Percentiles rank a stretch among this genome's conserved stretches.
These are phyloP conservation scores for Steatornis caripensis DNA, from an alignment of 2,113 vertebrate genomes.

Conservation along the genomic window DNA sequence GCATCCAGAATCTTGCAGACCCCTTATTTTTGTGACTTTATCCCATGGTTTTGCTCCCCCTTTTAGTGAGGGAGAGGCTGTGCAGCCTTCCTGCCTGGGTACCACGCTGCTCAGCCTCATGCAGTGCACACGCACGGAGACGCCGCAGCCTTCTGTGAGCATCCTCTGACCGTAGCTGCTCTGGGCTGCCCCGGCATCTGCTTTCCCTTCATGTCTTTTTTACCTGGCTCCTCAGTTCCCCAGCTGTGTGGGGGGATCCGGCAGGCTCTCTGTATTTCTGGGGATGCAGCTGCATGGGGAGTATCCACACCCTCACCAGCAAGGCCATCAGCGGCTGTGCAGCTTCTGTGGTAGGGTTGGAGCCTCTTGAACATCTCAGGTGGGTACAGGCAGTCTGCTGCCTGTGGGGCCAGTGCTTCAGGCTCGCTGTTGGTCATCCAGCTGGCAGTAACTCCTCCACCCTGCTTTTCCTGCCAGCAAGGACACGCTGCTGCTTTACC, in stretches of 20 bases:
- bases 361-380: not conserved
- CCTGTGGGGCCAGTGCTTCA: not conserved
- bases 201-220: not conserved
- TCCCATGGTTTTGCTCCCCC: not conserved
- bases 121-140: not conserved
- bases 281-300: rapidly evolving
- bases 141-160: not conserved
- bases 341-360: not conserved
- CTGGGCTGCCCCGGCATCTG: not conserved
- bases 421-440: not conserved
- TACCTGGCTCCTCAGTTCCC: not conserved
- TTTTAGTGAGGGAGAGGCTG: not conserved
- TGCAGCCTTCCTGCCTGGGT: not conserved
- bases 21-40: not conserved
- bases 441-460: not conserved
- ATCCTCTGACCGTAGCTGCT: not conserved
- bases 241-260: not conserved
- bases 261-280: not conserved
- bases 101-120: not conserved
- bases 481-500: not conserved
- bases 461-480: not conserved
- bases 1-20: not conserved
- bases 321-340: not conserved
- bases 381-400: not conserved
- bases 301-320: not conserved